Base-by-base conservation (phyloP, 2,113 vertebrate species). In the Eurypyga helias region DNA sequence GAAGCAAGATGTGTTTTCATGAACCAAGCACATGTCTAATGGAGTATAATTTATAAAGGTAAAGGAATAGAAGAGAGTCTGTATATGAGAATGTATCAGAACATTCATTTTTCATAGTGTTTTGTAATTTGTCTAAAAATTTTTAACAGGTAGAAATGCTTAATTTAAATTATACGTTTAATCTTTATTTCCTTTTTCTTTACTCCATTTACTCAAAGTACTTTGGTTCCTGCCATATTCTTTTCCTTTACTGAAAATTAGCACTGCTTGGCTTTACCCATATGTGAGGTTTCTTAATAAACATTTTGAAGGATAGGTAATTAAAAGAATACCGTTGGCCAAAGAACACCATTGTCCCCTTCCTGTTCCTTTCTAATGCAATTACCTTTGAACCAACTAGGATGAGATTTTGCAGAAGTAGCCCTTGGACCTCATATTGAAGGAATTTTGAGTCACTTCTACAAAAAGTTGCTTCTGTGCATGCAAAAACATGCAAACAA, bases 271-370 rank as follows among this genome's bases (percentile, higher is more conserved):
- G 2, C 18, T 80, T 79, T 24, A 67, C 17, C 65, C 3, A 24
- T 26, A 11, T 34, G 19, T 52, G 49, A 94, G 24, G 15, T 49
- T 70, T 54, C 23, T 69, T 85, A 57, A 55, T 31, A 64, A 89
- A 61, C 11, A 41, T 36, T 15, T 67, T 43, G 57, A 95, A 86
- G 8, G 11, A 11, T 6, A 60, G 2, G 11, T 49, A 19, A 51
- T 55, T 83, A n/a, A 57, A 83, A 86, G 24, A 16, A 26, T 79
- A 17, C 2, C 26, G 5, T 41, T 80, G n/a, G 11, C 9, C 61
- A 46, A 54, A 45, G n/a, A 84, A 36, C 5, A 13, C 3, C 0
- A 1, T 18, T 33, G 3, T 76, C 6, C 8, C 7, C 12, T n/a
- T 66, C 7, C 31, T 7, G 0, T 41, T 57, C 36, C 57, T 75